phyloP scores from a whole-genome alignment of 2,113 vertebrate species.

The Cervus canadensis region DNA sequence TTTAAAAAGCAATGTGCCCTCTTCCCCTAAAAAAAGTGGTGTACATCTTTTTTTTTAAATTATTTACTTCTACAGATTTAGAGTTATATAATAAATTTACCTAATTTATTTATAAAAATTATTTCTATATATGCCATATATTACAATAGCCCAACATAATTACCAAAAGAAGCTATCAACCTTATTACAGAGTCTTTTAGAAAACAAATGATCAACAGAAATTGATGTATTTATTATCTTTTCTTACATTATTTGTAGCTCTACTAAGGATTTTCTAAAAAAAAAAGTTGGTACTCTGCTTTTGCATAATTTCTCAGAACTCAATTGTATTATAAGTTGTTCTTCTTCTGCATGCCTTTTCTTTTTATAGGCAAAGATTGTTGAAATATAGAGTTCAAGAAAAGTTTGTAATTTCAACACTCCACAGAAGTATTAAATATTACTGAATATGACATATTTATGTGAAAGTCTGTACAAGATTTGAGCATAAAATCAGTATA shows the following conservation, averaged over 20 bases:
- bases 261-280: not conserved
- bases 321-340: not conserved
- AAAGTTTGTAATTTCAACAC: not conserved
- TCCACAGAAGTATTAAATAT: not conserved
- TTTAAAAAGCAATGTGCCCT: not conserved
- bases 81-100: not conserved
- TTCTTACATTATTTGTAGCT: not conserved
- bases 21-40: not conserved
- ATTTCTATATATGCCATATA: not conserved
- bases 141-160: not conserved
- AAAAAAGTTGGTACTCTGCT: not conserved
- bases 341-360: not conserved
- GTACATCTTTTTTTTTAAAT: not conserved
- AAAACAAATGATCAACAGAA: not conserved
- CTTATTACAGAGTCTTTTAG: not conserved
- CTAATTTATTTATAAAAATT: not conserved
- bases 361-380: not conserved
- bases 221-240: not conserved
- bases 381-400: not conserved
- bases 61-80: not conserved
- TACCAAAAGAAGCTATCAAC: not conserved
- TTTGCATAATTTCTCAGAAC: not conserved
- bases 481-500: not conserved
- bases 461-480: not conserved
- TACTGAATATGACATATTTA: not conserved